Base-by-base conservation (phyloP, 1,140 invertebrate species). In the Vollenhovia emeryi region DNA sequence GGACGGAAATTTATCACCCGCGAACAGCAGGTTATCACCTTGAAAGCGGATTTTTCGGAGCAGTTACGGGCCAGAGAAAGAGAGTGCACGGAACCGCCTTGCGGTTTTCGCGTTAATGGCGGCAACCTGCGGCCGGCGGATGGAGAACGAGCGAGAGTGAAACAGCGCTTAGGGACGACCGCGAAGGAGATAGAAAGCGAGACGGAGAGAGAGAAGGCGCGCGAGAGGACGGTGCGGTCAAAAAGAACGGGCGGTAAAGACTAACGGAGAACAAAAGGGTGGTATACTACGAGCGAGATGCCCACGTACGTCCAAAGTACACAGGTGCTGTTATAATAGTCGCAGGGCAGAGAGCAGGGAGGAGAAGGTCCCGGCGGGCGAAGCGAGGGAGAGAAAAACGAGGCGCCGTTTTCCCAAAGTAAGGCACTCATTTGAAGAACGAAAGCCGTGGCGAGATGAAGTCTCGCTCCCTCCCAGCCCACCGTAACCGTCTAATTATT, bases 401-500 rank as follows among this genome's bases (percentile, higher is more conserved):
- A 18, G 21, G 13, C 33, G 45, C 75, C 36, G 59, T 24, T 82
- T 82, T 86, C 78, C 66, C 71, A 76, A n/a, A 89, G 82, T 71
- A 76, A 78, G 60, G 36, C 62, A 78, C 55, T 84, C 86, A 60
- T 90, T 90, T 73, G 78, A 86, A 89, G 74, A 90, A 88, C 74
- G 84, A 84, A 88, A 86, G 48, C 69, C 50, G 59, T n/a, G 30
- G 75, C 43, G 78, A 90, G 84, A 90, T 84, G 84, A 87, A 79
- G 48, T 84, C 79, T 73, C 69, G 48, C 48, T 84, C 79, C 66
- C 69, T 40, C 48, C 45, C 15, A n/a, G 27, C 86, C 57, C 24
- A 36, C 33, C 89, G 73, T 90, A 88, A 90, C 75, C 78, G 84
- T 90, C 87, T 90, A 88, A 90, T 90, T 90, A 90, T 88, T 80